Base-by-base conservation (phyloP, 2,888 invertebrate species). In the Lepetodrilus schrolli region DNA sequence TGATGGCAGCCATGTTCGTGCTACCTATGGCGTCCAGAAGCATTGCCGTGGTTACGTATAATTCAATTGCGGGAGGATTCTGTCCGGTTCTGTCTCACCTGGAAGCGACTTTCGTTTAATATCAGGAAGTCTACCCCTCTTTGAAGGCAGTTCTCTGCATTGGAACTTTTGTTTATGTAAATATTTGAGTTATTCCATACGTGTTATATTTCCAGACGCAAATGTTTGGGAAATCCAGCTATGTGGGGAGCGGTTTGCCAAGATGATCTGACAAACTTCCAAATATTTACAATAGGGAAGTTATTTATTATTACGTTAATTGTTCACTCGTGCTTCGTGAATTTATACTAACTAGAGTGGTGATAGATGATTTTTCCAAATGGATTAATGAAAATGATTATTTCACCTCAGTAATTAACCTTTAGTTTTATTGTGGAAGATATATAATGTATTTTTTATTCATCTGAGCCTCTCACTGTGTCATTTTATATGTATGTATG, bases 231-330 rank as follows among this genome's bases (percentile, higher is more conserved):
- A 58, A 58, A n/a, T n/a, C n/a, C n/a, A n/a, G n/a, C n/a, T n/a
- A n/a, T n/a, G n/a, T n/a, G 30, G 34, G 17, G 30, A 26, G 17
- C 26, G 17, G 30, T 48, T 26, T 58, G 17, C n/a, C 58, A 0
- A 58, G 58, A 26, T 34, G 5, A 26, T 58, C 30, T 58, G 58
- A 34, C 58, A 30, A 17, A 58, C 34, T 10, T 30, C 17, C 58
- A 58, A 58, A 58, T 58, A 58, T 58, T 58, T 58, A 58, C 34
- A 58, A 30, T 30, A n/a, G n/a, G n/a, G n/a, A n/a, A n/a, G n/a
- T n/a, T n/a, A n/a, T n/a, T n/a, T n/a, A n/a, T n/a, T n/a, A n/a
- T n/a, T n/a, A n/a, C n/a, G n/a, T n/a, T n/a, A n/a, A n/a, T n/a
- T n/a, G n/a, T n/a, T n/a, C n/a, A n/a, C n/a, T n/a, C n/a, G n/a